Conservation (phyloP, 2,888 invertebrate genomes). For the Andrena chrysosceles region DNA sequence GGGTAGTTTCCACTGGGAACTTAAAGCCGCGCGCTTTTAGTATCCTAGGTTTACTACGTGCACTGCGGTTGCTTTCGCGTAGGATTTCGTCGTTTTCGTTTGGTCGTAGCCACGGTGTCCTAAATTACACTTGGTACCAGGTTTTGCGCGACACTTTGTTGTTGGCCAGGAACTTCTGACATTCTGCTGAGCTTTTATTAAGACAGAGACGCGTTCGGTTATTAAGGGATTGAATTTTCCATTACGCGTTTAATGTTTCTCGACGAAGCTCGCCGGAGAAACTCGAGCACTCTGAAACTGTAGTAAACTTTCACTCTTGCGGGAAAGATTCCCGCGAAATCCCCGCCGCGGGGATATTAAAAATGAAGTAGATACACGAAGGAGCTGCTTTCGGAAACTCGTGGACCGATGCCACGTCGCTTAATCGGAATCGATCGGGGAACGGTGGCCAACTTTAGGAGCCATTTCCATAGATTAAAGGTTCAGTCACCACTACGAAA, state of each 20-base stretch:
- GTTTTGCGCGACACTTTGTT: constrained; percentile 4
- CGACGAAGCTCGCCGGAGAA: constrained; percentile 14
- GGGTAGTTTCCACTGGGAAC: constrained; percentile 6
- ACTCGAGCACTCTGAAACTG: constrained; percentile 1
- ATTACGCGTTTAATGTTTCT: background rate
- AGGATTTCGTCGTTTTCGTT: background rate
- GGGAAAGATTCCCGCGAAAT: constrained; percentile 24
- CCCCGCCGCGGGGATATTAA: background rate
- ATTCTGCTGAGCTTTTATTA: constrained; percentile 1
- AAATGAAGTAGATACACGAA: background rate
- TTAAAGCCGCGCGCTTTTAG: constrained; percentile 7
- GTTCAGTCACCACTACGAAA: constrained; percentile 5
- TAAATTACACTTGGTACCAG: background rate
- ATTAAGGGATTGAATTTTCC: constrained; percentile 4
- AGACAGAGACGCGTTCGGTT: constrained; percentile 1
- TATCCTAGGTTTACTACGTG: constrained; percentile 5
- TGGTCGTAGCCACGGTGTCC: background rate
- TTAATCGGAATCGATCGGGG: constrained; percentile 48
- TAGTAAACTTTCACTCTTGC: constrained; percentile 31
- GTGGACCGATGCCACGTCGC: background rate
- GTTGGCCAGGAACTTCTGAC: background rate
- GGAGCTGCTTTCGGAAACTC: background rate
- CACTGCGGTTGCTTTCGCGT: background rate
- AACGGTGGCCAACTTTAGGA: constrained; percentile 37
- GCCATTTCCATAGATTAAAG: constrained; percentile 46